These are phyloP conservation scores for Pterostichus niger DNA, from an alignment of 2,888 invertebrate species.

Conservation along the genomic window DNA sequence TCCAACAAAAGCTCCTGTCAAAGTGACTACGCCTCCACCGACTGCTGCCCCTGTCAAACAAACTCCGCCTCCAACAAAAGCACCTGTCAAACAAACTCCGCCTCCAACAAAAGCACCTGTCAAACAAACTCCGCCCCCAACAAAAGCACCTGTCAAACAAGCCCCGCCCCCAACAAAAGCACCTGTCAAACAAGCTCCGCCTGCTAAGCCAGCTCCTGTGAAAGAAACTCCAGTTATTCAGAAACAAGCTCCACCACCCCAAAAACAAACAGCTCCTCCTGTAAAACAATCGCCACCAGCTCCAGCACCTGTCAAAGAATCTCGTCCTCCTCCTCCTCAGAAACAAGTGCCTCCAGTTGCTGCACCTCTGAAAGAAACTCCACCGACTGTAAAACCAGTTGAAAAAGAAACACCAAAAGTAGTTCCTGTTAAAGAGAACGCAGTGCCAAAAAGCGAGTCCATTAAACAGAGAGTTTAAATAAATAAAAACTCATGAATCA, in stretches of 20 bases:
- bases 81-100: slow-evolving; percentile 67
- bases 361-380: slow-evolving; percentile 59
- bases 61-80: slow-evolving; percentile 74
- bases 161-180: slow-evolving; percentile 63
- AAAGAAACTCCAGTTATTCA: slow-evolving; percentile 57
- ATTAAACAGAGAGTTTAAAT: slow-evolving; percentile 28
- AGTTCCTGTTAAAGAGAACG: slow-evolving; percentile 61
- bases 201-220: no score
- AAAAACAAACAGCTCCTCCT: no score
- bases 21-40: slow-evolving; percentile 51
- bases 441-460: slow-evolving; percentile 44
- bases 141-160: slow-evolving; percentile 69
- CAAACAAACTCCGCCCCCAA: slow-evolving; percentile 67
- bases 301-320: slow-evolving; percentile 68
- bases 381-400: slow-evolving; percentile 49
- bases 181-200: slow-evolving; percentile 68
- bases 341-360: not conserved
- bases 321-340: slow-evolving; percentile 6
- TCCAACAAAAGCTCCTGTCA: slow-evolving; percentile 69
- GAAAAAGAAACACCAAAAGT: slow-evolving; percentile 62
- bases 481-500: slow-evolving; percentile 11
- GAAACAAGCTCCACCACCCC: no score
- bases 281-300: slow-evolving; percentile 67
- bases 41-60: slow-evolving; percentile 71
- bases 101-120: slow-evolving; percentile 75